Evolutionary conservation across 2,113 vertebrate genomes (phyloP), one percentile per base, ranked within the genome.

Genomic region (Rattus rattus): DNA sequence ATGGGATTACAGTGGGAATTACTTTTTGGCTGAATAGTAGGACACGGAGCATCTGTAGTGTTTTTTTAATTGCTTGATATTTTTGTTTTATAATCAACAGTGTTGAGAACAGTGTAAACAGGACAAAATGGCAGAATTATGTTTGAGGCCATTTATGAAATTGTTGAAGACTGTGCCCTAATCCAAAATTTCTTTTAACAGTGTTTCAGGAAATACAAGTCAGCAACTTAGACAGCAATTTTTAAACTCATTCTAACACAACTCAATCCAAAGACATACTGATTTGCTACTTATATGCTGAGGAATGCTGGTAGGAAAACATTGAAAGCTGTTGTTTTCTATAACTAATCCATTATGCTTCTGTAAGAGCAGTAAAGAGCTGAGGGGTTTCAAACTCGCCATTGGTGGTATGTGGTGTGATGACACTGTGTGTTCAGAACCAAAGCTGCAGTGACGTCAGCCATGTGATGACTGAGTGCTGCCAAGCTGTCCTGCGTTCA

Each of bases 281-380:
- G n/a, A 61, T 63, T 84, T 61, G 59, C n/a, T 84, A 5, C 81
- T 84, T 67, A 49, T 26, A 63, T 49, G 9, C 61, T 86, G 84
- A 67, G 43, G 61, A 49, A 49, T 9, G 17, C 61, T 86, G 84
- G 16, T 67, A 67, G 61, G 43, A 67, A 86, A 49, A 67, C 63
- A 67, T 84, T 63, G 47, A 86, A 67, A 86, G 43, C 43, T 67
- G 26, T 86, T 86, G 84, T 86, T 86, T 86, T 86, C 52, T 86
- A 39, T 67, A 26, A 63, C 36, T 84, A 84, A 84, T 13, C 36
- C n/a, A 61, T 43, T 84, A 43, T 63, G 56, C 79, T 24, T 67
- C 84, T 86, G 28, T 49, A 86, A 86, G 61, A 67, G 4, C 61
- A 86, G 61, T 85, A 65, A 47, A 85, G 61, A 86, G 61, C 61